Conservation (phyloP, 2,797 vertebrate species). For the Poeciliopsis paucimaculata region DNA sequence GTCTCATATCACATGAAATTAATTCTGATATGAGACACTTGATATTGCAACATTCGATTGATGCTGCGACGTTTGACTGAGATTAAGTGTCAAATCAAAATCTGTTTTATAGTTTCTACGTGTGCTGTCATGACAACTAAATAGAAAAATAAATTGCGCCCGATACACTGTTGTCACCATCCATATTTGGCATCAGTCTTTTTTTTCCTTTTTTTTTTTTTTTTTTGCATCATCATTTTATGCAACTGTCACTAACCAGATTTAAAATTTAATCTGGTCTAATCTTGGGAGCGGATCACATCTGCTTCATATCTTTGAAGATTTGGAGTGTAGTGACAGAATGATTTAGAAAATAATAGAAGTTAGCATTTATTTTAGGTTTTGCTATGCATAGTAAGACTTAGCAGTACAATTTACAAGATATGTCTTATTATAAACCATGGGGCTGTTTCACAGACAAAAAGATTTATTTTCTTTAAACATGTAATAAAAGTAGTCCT, state of each 20-base stretch:
- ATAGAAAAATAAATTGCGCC: neutral
- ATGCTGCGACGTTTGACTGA: neutral
- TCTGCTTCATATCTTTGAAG: constrained; percentile 7
- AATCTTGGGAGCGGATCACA: constrained; percentile 5
- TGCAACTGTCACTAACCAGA: constrained; percentile 10
- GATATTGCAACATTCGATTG: neutral
- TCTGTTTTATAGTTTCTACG: neutral
- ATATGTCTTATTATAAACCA: neutral
- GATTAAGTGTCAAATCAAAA: neutral
- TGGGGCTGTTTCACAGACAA: neutral
- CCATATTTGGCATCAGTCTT: constrained; percentile 15
- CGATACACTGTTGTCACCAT: neutral
- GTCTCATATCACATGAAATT: neutral
- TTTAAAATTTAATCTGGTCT: constrained; percentile 18
- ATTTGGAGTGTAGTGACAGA: constrained; percentile 6
- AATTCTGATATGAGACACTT: neutral
- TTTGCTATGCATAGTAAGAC: neutral
- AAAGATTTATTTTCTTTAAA: neutral
- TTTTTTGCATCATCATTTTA: constrained; percentile 10
- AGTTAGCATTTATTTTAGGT: neutral
- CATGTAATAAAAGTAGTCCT: neutral
- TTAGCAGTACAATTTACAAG: neutral
- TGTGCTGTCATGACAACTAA: neutral
- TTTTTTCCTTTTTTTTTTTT: constrained; percentile 2
- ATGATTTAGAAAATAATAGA: constrained; percentile 12